Conservation (phyloP, 2,113 vertebrate species). For the Sterna hirundo region DNA sequence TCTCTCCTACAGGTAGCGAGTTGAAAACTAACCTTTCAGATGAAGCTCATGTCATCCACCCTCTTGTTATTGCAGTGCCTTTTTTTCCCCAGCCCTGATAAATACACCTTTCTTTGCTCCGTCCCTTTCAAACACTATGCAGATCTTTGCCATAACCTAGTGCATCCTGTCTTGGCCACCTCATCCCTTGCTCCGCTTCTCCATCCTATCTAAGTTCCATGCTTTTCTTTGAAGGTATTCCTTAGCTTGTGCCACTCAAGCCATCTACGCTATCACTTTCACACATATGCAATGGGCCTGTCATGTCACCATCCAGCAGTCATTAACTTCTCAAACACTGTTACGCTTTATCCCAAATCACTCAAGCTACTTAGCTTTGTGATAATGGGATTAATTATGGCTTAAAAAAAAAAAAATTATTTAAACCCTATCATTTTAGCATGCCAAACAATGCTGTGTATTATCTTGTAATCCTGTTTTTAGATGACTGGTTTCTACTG, state of each 20-base stretch:
- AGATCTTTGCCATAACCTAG: background rate
- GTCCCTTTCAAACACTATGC: background rate
- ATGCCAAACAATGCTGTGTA: fast-evolving
- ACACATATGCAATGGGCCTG: background rate
- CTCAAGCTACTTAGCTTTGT: background rate
- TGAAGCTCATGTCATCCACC: background rate
- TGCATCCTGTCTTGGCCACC: background rate
- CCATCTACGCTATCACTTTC: background rate
- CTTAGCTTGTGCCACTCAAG: background rate
- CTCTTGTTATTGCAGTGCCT: background rate
- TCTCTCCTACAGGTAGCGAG: background rate
- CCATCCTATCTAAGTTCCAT: background rate
- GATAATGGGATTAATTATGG: background rate
- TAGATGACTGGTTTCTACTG: background rate
- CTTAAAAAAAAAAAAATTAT: background rate
- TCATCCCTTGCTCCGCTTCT: background rate
- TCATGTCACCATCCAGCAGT: background rate
- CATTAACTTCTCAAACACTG: background rate
- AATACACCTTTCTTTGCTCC: background rate
- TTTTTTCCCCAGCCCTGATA: background rate
- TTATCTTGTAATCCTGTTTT: background rate
- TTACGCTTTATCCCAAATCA: background rate
- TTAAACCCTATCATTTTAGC: background rate
- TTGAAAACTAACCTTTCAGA: background rate
- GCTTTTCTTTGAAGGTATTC: background rate